A percentile compares a stretch with the other conserved stretches of the same genome.
phyloP scores from a whole-genome alignment of 2,888 invertebrate species.

The Athalia cordata region DNA sequence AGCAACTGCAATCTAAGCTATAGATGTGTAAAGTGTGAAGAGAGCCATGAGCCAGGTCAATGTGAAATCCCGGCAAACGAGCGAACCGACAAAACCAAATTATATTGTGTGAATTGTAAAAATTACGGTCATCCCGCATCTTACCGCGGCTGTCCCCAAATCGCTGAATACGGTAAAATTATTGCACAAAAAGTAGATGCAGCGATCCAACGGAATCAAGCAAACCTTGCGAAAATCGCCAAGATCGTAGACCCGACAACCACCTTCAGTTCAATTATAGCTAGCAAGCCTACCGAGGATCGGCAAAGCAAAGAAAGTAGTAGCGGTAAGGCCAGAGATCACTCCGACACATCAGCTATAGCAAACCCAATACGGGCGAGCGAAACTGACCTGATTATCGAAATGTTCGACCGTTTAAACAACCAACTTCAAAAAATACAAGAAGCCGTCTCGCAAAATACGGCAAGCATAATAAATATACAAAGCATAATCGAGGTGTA shows the following conservation, averaged over 20 bases:
- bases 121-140: conserved; percentile 49
- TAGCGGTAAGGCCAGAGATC: background rate
- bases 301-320: background rate
- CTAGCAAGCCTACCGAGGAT: background rate
- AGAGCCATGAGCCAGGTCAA: conserved; percentile 45
- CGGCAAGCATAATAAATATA: background rate
- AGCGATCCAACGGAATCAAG: too few species aligned
- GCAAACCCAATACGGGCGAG: background rate
- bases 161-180: background rate
- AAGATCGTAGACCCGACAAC: background rate
- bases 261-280: background rate
- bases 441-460: background rate
- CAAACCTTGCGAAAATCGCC: background rate
- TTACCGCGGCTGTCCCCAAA: conserved; percentile 47
- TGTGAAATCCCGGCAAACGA: conserved; percentile 32
- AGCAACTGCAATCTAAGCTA: conserved; percentile 49
- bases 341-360: background rate
- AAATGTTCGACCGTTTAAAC: background rate
- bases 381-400: background rate
- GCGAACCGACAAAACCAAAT: background rate
- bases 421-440: background rate
- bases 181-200: background rate
- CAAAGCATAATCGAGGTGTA: background rate
- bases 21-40: conserved; percentile 50
- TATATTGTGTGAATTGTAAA: conserved; percentile 47